Base-by-base conservation (phyloP, 2,113 vertebrate genomes). In the Stigmatopora nigra region DNA sequence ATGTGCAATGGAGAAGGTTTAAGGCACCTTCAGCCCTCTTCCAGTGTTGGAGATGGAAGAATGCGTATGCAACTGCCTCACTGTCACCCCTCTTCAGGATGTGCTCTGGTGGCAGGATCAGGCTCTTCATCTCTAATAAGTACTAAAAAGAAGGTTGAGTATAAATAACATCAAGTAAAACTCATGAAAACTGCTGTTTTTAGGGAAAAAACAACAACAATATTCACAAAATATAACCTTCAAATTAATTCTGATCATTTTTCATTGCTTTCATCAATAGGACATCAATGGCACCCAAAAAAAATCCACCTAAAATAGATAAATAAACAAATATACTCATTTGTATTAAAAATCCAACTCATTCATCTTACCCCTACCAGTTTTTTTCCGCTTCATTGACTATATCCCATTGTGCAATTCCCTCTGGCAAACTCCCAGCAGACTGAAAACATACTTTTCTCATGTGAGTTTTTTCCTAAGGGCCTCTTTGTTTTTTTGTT, bases 31-130 rank as follows among this genome's bases (percentile, higher is more conserved):
- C 97, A 78, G 97, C 95, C 74, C 95, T 91, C 81, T 98, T 99
- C 97, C 97, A 99, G 88, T 99, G 97, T 87, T 99, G 96, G 70
- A 99, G 93, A 86, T 99, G 97, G 73, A 97, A 99, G 88, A 99
- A 99, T 31, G 97, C 95, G 20, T 99, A 99, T 0, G 97, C 96
- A 67, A 99, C 92, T 41, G 97, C 96, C 84, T 99, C 97, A 20
- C 97, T 99, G 89, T 99, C 97, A 19, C 97, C 97, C 52, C 97
- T 92, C 75, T 99, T 99, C 89, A 99, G 82, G 86, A 99, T 98
- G 80, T 99, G 96, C 77, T 99, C 97, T 77, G 97, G 96, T 79
- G 97, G 97, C 76, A 99, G 91, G 85, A 99, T 97, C 61, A 99
- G 88, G 88, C 97, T 99, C 86, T 99, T 99, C 97, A 98, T 98